A percentile compares a stretch with the other conserved stretches of the same genome.
phyloP scores from a whole-genome alignment of 1,140 invertebrate genomes.

The Liolophura sinensis region DNA sequence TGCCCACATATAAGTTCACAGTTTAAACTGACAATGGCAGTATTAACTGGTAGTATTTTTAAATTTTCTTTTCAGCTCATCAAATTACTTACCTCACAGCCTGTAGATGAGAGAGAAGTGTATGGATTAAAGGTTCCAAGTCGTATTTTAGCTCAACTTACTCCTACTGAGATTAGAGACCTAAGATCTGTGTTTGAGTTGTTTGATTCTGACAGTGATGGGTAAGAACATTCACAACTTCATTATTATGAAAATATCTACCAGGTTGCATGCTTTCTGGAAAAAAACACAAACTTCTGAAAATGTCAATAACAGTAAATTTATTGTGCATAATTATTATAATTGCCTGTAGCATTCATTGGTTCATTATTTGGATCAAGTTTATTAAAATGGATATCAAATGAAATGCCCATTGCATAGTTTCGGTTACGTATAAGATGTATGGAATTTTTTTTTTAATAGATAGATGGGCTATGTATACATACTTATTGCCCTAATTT shows the following conservation, averaged over 20 bases:
- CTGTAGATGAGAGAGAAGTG: constrained; percentile 49
- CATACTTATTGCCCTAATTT: background rate
- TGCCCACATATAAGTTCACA: too few species aligned
- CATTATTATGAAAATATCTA: constrained; percentile 1
- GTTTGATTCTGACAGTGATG: constrained; percentile 51
- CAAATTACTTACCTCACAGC: constrained; percentile 44
- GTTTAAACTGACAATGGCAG: too few species aligned
- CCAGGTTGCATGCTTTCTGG: background rate
- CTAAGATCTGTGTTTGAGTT: constrained; percentile 51
- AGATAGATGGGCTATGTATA: background rate
- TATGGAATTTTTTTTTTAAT: background rate
- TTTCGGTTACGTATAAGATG: too few species aligned
- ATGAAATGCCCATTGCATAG: background rate
- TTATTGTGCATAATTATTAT: background rate
- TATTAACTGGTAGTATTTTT: too few species aligned
- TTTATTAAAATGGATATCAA: background rate
- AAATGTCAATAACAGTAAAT: background rate
- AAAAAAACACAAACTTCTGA: background rate
- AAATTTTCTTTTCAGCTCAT: constrained; percentile 42
- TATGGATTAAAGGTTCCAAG: constrained; percentile 51
- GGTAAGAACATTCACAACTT: constrained; percentile 33
- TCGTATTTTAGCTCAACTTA: constrained; percentile 45
- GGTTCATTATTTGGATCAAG: too few species aligned
- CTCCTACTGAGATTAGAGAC: constrained; percentile 54
- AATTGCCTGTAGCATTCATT: background rate